Evolutionary conservation across 2,797 vertebrate species (phyloP).

Genomic region (Diceros bicornis): DNA sequence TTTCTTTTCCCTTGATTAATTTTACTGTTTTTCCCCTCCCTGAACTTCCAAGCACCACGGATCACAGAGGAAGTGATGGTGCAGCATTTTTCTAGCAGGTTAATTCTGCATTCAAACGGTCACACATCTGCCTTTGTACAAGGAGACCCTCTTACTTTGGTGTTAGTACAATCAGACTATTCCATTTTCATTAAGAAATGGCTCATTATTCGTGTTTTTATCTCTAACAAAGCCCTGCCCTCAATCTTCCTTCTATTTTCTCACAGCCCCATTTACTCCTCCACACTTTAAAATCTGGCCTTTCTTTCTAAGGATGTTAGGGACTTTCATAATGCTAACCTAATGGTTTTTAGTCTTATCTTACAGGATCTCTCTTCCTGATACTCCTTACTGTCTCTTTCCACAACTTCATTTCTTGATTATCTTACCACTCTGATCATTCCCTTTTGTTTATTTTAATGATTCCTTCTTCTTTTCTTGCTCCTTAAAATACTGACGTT

Average conservation of each 20-base stretch:
- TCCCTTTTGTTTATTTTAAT: not conserved
- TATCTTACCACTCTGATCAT: not conserved
- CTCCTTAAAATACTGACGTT: not conserved
- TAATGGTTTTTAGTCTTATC: not conserved
- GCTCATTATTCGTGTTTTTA: not conserved
- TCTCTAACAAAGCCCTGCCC: not conserved
- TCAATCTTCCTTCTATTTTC: not conserved
- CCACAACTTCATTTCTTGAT: not conserved
- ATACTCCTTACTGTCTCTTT: not conserved
- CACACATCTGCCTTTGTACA: not conserved
- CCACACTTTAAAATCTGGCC: not conserved
- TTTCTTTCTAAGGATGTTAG: not conserved
- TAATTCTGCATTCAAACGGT: not conserved
- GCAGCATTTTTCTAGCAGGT: not conserved
- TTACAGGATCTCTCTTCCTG: not conserved
- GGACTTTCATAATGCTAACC: not conserved
- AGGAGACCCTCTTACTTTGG: not conserved
- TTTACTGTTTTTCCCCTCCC: not conserved
- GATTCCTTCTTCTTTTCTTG: not conserved
- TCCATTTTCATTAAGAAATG: not conserved
- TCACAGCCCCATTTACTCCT: not conserved
- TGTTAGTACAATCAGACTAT: not conserved
- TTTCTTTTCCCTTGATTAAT: not conserved
- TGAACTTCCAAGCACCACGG: not conserved
- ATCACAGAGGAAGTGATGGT: not conserved